These are phyloP conservation scores for Apamea anceps DNA, from an alignment of 2,888 invertebrate genomes.

Conservation along the genomic window DNA sequence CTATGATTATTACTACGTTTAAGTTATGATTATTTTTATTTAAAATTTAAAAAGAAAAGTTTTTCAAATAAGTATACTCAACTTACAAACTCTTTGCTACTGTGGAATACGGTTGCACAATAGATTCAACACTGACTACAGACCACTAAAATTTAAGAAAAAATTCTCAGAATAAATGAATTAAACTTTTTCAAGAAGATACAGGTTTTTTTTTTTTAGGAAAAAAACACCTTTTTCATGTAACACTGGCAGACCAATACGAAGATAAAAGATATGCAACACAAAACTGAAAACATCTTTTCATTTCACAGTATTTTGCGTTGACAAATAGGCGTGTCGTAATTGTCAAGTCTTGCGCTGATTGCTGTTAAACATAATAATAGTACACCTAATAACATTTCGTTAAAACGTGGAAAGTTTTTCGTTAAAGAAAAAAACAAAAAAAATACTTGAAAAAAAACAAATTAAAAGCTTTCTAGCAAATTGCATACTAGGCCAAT, in stretches of 20 bases:
- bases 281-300: not conserved
- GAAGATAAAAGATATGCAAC: not conserved
- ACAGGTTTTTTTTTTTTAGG: not conserved
- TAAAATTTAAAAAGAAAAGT: too few species aligned
- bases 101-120: not conserved
- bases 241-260: not conserved
- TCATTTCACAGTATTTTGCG: slow-evolving; percentile 18
- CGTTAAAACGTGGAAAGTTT: not conserved
- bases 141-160: not conserved
- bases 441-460: not conserved
- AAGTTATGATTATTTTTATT: too few species aligned
- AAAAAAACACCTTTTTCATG: not conserved
- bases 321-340: not conserved
- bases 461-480: not conserved
- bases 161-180: not conserved
- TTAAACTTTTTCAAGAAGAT: too few species aligned
- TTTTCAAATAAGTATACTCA: too few species aligned
- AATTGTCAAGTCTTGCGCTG: not conserved
- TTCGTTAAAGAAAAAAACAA: not conserved
- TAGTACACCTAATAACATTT: not conserved
- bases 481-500: too few species aligned
- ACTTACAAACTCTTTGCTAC: not conserved
- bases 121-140: not conserved
- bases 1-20: too few species aligned
- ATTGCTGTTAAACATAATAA: not conserved